These are phyloP conservation scores for Mustelus asterias DNA, from an alignment of 2,113 vertebrate species.

Conservation along the genomic window DNA sequence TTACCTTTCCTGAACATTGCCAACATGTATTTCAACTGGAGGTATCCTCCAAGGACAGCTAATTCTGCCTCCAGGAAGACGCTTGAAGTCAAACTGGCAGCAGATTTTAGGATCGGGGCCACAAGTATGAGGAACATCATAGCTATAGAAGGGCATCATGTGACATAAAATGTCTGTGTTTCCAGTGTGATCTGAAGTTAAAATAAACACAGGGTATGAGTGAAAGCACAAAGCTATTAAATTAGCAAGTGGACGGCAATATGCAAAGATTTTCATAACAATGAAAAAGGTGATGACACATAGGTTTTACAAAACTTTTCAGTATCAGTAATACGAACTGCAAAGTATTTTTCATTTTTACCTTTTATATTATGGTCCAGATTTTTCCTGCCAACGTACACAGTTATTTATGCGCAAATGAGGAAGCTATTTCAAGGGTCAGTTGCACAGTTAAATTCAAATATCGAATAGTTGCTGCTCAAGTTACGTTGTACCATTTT, in stretches of 20 bases:
- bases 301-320: background rate
- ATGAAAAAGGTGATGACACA: background rate
- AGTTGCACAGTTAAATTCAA: too few relatives aligned
- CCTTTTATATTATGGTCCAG: background rate
- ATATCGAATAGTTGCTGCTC: background rate
- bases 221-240: background rate
- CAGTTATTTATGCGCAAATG: background rate
- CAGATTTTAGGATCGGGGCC: slow-evolving; percentile 88
- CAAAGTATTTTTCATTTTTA: background rate
- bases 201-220: slow-evolving; percentile 42
- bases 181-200: slow-evolving; percentile 66
- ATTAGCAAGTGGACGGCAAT: background rate
- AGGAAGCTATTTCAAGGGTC: too few relatives aligned
- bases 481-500: background rate
- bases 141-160: slow-evolving; percentile 99
- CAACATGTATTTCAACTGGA: slow-evolving; percentile 72
- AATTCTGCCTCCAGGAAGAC: slow-evolving; percentile 76
- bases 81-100: slow-evolving; percentile 92
- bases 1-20: slow-evolving; percentile 78
- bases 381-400: background rate
- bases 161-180: slow-evolving; percentile 85
- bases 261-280: background rate
- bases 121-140: slow-evolving; percentile 88
- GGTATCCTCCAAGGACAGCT: slow-evolving; percentile 82
- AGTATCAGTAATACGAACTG: background rate